Conservation (phyloP, 53 echinoderm and acorn worm species). For the Hippasteria phrygiana region DNA sequence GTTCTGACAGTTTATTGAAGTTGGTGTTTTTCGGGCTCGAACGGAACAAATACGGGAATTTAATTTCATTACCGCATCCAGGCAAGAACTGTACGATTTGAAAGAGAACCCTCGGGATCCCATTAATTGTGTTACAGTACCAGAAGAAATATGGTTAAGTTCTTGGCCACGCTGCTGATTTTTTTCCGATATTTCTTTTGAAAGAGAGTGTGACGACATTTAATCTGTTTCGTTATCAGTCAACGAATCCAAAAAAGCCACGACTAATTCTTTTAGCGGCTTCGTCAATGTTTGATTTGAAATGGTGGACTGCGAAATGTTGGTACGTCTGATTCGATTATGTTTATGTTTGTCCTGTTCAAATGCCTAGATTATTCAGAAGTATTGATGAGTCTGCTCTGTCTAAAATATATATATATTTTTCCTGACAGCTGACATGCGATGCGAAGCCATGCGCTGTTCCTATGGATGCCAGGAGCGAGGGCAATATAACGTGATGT, state of each 20-base stretch:
- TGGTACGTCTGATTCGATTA: no score
- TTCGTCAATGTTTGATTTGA: not conserved
- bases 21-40: not conserved
- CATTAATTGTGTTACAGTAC: not conserved
- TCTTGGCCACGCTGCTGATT: not conserved
- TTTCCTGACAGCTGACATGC: conserved; percentile 64
- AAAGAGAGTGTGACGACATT: conserved; percentile 3
- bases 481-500: conserved; percentile 55
- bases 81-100: not conserved
- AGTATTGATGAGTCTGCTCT: no score
- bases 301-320: no score
- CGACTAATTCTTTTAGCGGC: not conserved
- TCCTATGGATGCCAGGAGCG: conserved; percentile 77
- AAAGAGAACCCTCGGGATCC: not conserved
- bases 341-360: no score
- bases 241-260: not conserved
- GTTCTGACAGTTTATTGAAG: not conserved
- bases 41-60: not conserved
- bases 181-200: not conserved
- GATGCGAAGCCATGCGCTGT: conserved; percentile 73
- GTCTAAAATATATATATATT: not conserved
- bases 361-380: no score
- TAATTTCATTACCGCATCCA: not conserved
- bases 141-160: not conserved
- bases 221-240: not conserved